phyloP scores from a whole-genome alignment of 2,888 invertebrate genomes.

The Sarcophaga subvicina region DNA sequence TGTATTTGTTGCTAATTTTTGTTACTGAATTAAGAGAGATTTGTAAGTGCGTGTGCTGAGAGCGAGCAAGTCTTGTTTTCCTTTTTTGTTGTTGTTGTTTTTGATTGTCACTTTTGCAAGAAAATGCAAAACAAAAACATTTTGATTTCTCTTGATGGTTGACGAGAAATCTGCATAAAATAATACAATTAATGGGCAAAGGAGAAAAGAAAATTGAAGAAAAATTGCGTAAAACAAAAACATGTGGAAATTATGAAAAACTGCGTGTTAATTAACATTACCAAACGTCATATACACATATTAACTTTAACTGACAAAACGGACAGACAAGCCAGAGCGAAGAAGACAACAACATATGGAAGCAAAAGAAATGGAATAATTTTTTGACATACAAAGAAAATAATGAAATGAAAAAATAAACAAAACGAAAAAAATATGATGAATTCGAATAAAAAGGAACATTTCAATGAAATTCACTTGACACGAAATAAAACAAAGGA shows the following conservation, averaged over 20 bases:
- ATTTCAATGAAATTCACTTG: slow-evolving; percentile 3
- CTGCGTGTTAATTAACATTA: slow-evolving; percentile 45
- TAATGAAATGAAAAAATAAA: slow-evolving; percentile 25
- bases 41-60: slow-evolving; percentile 44
- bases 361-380: background rate
- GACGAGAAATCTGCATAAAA: slow-evolving; percentile 13
- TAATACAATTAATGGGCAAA: background rate
- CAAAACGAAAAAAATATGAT: slow-evolving; percentile 1
- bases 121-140: slow-evolving; percentile 28
- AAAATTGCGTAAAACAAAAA: slow-evolving; percentile 50
- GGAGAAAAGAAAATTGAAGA: background rate
- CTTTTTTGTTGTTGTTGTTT: background rate
- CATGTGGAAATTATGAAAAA: slow-evolving; percentile 57
- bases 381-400: slow-evolving; percentile 15
- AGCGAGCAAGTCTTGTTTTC: background rate
- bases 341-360: slow-evolving; percentile 55
- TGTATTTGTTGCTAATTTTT: slow-evolving; percentile 25
- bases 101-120: slow-evolving; percentile 10
- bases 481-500: background rate
- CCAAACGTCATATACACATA: slow-evolving; percentile 47
- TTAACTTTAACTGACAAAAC: background rate
- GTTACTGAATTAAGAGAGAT: slow-evolving; percentile 19
- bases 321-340: slow-evolving; percentile 9
- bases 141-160: slow-evolving; percentile 11
- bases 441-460: background rate